Evolutionary conservation across 2,888 invertebrate genomes (phyloP), one percentile per base, ranked within the genome.

Genomic region (Catocala nupta): DNA sequence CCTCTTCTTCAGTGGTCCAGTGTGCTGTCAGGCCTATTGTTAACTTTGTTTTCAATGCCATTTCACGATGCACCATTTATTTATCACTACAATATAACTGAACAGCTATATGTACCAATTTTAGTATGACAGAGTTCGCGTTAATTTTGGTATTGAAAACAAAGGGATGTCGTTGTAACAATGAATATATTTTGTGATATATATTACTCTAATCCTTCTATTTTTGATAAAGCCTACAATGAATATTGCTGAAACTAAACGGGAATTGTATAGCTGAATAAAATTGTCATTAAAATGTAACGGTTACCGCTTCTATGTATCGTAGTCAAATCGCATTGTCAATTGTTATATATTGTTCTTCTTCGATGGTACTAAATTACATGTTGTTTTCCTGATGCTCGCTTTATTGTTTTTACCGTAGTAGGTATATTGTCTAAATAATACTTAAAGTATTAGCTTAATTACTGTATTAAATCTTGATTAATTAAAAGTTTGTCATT

Each of bases 171-270:
- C 81, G 85, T 88, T 87, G 84, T 87, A 88, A 90, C 91, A 90
- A 91, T 92, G 90, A 92, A 93, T 93, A 92, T 93, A 94, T 94
- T 94, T 94, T 94, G 92, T 93, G 93, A 93, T 93, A 92, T 92
- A 89, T 91, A 91, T 91, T 86, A 91, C 89, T 91, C 86, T 93
- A 90, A 92, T 87, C 92, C 91, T 92, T 92, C 92, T 94, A 94
- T 94, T 94, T 94, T 94, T 94, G 94, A 94, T 94, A 94, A 89
- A 89, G 92, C 91, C 91, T 91, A 90, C 89, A 82, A 89, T 81
- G 72, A 88, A 85, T 91, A 90, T 91, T 89, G 88, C 90, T 88
- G 85, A 88, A 39, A 77, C 80, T 82, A 84, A 76, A 86, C 77
- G 84, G 92, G 90, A 92, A 90, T 90, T 91, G 91, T 91, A 84